Base-by-base conservation (phyloP, 2,888 invertebrate genomes). In the Hanleya hanleyi region DNA sequence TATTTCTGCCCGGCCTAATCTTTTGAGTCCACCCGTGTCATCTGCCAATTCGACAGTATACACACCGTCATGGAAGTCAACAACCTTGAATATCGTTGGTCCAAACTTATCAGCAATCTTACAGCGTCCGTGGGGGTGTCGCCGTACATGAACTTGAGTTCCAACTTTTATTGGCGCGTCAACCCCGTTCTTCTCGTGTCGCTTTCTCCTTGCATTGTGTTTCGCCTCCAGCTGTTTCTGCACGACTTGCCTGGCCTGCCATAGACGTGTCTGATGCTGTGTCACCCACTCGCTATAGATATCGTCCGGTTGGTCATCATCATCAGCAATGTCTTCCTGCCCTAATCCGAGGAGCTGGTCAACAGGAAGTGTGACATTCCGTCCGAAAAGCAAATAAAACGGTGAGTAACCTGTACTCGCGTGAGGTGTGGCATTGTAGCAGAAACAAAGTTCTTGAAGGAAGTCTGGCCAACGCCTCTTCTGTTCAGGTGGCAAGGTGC, bases 381-480 rank as follows among this genome's bases (percentile, higher is more conserved):
- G 32, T 32, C 68, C 68, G 29, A 68, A 49, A 4, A 68, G 36
- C 7, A 50, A 36, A 35, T 35, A 51, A 32, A 50, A 47, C 26
- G 68, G 68, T 1, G 29, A 35, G 51, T 50, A 68, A 29, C 70
- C 70, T 22, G 70, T 69, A 35, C 64, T 29, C 1, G 26, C 26
- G 50, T 69, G 70, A 6, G 70, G 70, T 22, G 70, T 35, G 62
- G 47, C 47, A 57, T 49, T 75, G 22, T 47, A 70, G 22, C 38
- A n/a, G 61, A 47, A 62, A n/a, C 67, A 67, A 49, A 74, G 33
- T 38, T 74, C 74, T 50, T 61, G 49, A 1, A 74, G 51, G 51
- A 32, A 69, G 26, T 73, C 67, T 26, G 75, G 69, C 75, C 75
- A 75, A 12, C 36, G n/a, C 18, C 57, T 61, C 49, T 75, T 74